These are phyloP conservation scores for Pteropus rufus DNA, from an alignment of 2,797 vertebrate species.

Conservation along the genomic window DNA sequence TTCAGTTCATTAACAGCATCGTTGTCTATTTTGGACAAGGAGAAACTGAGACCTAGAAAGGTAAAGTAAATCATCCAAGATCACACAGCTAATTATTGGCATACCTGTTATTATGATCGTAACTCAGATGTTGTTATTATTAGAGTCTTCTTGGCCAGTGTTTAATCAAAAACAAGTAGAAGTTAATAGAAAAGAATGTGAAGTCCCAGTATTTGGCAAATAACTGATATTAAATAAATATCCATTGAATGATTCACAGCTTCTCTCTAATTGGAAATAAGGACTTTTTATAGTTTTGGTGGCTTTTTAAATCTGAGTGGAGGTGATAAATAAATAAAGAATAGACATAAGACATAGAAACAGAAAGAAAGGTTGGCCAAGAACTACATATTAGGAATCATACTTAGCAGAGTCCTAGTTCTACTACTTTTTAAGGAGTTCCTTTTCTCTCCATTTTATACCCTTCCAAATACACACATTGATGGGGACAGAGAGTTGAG, in stretches of 20 bases:
- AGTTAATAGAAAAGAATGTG: neutral
- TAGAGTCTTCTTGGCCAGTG: neutral
- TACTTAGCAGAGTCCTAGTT: neutral
- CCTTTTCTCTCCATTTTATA: neutral
- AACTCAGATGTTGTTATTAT: neutral
- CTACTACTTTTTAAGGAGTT: neutral
- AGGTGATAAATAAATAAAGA: neutral
- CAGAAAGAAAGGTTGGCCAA: neutral
- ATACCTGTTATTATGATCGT: neutral
- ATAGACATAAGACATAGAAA: neutral
- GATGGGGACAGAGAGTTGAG: neutral
- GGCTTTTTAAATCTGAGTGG: neutral
- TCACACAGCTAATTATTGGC: neutral
- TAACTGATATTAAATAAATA: neutral
- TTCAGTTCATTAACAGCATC: neutral
- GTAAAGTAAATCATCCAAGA: neutral
- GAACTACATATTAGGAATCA: neutral
- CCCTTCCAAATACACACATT: neutral
- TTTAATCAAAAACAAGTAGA: slow-evolving; percentile 31
- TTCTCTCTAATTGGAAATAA: neutral
- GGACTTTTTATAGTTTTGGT: neutral
- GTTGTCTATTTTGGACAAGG: neutral
- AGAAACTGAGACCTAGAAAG: neutral
- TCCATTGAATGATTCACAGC: neutral
- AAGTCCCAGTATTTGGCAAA: neutral